Evolutionary conservation across 1,140 invertebrate genomes (phyloP), one percentile per base, ranked within the genome.

Genomic region (Helicoverpa armigera): DNA sequence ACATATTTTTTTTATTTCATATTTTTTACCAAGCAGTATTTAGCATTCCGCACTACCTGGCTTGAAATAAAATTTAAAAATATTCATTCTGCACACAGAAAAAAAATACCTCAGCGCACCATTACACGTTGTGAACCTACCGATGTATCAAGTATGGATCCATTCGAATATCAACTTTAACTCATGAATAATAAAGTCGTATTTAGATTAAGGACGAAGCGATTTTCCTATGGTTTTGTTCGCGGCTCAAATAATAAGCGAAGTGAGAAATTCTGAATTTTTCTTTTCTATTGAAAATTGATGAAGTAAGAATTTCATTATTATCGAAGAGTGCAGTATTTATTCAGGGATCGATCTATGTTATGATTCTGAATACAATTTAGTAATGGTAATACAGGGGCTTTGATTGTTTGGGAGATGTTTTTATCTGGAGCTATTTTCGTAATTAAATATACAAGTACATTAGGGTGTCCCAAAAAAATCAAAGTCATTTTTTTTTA

Each of bases 191-290:
- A 51, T 89, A 92, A 60, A 86, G 87, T 88, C 83, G 51, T 84
- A 74, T 91, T 90, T 87, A 65, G 80, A 86, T 88, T 83, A 85
- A 73, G 81, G 73, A 13, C 1, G n/a, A 65, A 29, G 53, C 23
- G 80, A 85, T 86, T 89, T 87, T 85, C 76, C 82, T 87, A 86
- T 87, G 86, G 83, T 61, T 86, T 87, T 84, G 72, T 31, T n/a
- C n/a, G 58, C 77, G 84, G 85, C 81, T 2, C 72, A 86, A 87
- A 65, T 83, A 31, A 85, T 60, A 84, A 82, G 85, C 60, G 60
- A 35, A 43, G 56, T 56, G 69, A 77, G 29, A 48, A 60, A 51
- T 74, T 16, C 14, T 9, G 50, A 48, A 53, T 69, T 54, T 58
- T 53, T 53, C 9, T 70, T 58, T 69, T 58, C 56, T 43, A 76